phyloP scores from a whole-genome alignment of 2,113 vertebrate genomes.

The Aegypius monachus region DNA sequence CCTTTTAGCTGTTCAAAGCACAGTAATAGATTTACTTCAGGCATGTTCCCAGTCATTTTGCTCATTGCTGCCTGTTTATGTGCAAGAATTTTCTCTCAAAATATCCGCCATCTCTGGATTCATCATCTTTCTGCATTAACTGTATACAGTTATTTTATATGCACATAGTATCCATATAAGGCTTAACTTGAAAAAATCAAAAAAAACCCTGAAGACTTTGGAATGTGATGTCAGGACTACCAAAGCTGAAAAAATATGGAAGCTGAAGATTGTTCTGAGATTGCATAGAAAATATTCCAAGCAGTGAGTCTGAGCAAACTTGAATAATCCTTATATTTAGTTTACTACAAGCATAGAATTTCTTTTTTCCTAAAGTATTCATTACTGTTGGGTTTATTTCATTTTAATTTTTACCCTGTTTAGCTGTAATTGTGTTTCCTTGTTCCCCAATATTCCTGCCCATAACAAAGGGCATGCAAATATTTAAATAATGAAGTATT shows the following conservation, averaged over 20 bases:
- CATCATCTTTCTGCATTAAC: neutral
- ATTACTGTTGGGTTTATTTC: neutral
- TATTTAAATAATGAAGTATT: neutral
- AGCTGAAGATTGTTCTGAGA: neutral
- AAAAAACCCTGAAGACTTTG: neutral
- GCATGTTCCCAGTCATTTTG: neutral
- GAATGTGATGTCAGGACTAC: neutral
- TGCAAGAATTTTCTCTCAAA: neutral
- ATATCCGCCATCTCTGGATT: neutral
- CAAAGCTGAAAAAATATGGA: neutral
- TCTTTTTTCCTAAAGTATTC: neutral
- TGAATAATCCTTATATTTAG: neutral
- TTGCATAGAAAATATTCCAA: neutral
- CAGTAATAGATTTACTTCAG: neutral
- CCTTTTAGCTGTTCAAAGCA: neutral
- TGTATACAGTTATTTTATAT: neutral
- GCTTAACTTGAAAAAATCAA: neutral
- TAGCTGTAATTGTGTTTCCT: neutral
- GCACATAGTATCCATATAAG: neutral
- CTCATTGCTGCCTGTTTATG: neutral
- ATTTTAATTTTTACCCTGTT: neutral
- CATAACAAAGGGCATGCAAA: neutral
- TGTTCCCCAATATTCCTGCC: neutral
- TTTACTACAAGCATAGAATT: neutral
- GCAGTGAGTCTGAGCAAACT: neutral